phyloP scores from a whole-genome alignment of 2,888 invertebrate species.

The Sylvicola fuscatus region DNA sequence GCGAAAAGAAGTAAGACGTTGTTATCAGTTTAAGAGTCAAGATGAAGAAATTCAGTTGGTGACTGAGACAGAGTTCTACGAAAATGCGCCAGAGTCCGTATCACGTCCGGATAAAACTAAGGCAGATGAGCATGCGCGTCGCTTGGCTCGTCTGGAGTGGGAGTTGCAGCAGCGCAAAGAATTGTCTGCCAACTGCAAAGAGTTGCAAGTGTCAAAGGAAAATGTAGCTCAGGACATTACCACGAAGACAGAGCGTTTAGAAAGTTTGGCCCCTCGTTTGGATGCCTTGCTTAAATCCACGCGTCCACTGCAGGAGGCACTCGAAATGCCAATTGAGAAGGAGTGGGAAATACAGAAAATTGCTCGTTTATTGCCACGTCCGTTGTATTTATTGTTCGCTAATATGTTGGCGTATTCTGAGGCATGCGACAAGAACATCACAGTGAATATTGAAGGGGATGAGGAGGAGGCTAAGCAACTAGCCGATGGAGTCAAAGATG shows the following conservation, averaged over 20 bases:
- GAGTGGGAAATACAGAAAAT: constrained; percentile 55
- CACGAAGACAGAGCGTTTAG: constrained; percentile 51
- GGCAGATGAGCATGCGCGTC: constrained; percentile 29
- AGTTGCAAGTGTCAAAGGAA: constrained; percentile 56
- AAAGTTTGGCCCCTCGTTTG: constrained; percentile 64
- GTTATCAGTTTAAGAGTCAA: constrained; percentile 85
- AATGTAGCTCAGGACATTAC: constrained; percentile 53
- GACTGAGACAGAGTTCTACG: constrained; percentile 61
- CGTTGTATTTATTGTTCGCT: constrained; percentile 71
- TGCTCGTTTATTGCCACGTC: constrained; percentile 54
- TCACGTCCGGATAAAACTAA: constrained; percentile 30
- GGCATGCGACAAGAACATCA: constrained; percentile 34
- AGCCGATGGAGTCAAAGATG: constrained; percentile 30
- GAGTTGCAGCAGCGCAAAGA: constrained; percentile 76
- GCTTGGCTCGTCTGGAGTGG: constrained; percentile 75
- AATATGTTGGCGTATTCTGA: constrained; percentile 67
- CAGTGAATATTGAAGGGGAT: constrained; percentile 38
- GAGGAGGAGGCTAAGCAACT: constrained; percentile 46
- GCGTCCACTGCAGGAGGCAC: constrained; percentile 72
- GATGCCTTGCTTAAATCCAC: constrained; percentile 53
- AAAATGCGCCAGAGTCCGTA: constrained; percentile 50
- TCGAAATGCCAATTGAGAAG: constrained; percentile 61
- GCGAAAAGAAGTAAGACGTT: constrained; percentile 85
- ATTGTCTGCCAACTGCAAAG: constrained; percentile 52
- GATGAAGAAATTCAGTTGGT: constrained; percentile 86